Base-by-base conservation (phyloP, 1,140 invertebrate genomes). In the Elymnias hypermnestra region DNA sequence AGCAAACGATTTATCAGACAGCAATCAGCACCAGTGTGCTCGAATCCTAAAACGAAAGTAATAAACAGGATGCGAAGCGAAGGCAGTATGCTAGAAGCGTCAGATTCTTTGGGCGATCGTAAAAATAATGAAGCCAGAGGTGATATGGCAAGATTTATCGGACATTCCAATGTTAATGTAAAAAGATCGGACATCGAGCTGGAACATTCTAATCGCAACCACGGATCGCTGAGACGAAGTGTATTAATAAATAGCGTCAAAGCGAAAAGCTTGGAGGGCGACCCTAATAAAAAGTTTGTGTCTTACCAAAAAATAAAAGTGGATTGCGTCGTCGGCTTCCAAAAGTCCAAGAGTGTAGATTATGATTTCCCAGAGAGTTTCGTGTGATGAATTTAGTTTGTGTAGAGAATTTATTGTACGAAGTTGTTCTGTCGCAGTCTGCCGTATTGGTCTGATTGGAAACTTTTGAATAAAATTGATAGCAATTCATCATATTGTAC, bases 241-340 rank as follows among this genome's bases (percentile, higher is more conserved):
- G 83, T 86, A 26, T 68, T 87, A 40, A 73, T 87, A 64, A 87
- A 82, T 42, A 86, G 77, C 50, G 72, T 79, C 8, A 84, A 83
- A 51, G 72, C 74, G 5, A 83, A 72, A 54, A 86, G 81, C 53
- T 48, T 84, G 4, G 83, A 86, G 19, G 59, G 62, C 22, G 75
- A 78, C 33, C 56, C 39, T 25, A 68, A 64, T 50, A 77, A 73
- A 54, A 70, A 71, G 41, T 66, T 63, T 37, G 72, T 75, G 5
- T 52, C 62, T 12, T 78, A 76, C 42, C 70, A 79, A 51, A 81
- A 79, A 53, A 64, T 81, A 37, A 78, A 66, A 49, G 74, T 77
- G 0, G 76, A 81, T 29, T 75, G 70, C 43, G 65, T 81, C 5
- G 69, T 81, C 13, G 73, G 72, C 23, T 73, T 78, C 52, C 67